Evolutionary conservation across 2,888 invertebrate genomes (phyloP).

Genomic region (Charanyca ferruginea): DNA sequence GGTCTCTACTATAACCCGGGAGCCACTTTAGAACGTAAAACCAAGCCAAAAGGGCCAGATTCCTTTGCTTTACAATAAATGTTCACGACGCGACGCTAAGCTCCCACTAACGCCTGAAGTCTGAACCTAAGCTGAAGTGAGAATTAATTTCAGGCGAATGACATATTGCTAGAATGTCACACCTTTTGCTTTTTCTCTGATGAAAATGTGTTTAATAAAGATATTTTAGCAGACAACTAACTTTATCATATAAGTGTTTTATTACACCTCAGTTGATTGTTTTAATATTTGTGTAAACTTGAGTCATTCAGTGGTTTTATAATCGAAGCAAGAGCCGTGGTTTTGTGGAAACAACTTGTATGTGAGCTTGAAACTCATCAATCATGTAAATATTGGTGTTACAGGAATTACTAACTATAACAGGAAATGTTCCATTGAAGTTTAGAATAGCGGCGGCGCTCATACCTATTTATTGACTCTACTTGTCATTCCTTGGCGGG

Average conservation of each 20-base stretch:
- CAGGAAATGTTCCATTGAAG: slow-evolving; percentile 68
- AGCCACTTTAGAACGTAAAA: slow-evolving; percentile 41
- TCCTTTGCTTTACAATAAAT: slow-evolving; percentile 33
- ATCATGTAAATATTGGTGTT: slow-evolving; percentile 62
- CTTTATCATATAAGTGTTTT: not conserved
- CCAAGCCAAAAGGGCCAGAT: slow-evolving; percentile 36
- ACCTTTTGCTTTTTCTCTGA: slow-evolving; percentile 12
- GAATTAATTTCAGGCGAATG: slow-evolving; percentile 55
- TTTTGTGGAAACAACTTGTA: slow-evolving; percentile 43
- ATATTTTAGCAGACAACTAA: slow-evolving; percentile 3
- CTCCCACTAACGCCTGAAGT: slow-evolving; percentile 31
- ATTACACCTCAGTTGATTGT: slow-evolving; percentile 22
- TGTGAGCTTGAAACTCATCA: slow-evolving; percentile 59
- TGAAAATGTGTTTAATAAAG: slow-evolving; percentile 22
- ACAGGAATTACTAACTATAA: slow-evolving; percentile 65
- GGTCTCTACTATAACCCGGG: slow-evolving; percentile 4
- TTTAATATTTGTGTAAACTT: slow-evolving; percentile 31
- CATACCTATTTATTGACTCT: slow-evolving; percentile 67
- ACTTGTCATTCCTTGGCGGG: slow-evolving; percentile 69
- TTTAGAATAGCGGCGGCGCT: slow-evolving; percentile 66
- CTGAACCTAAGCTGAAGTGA: slow-evolving; percentile 41
- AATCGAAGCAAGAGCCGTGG: slow-evolving; percentile 24
- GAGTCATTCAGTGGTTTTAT: slow-evolving; percentile 31
- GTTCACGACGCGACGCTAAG: slow-evolving; percentile 10
- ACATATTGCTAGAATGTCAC: slow-evolving; percentile 42